Base-by-base conservation (phyloP, 53 echinoderm and acorn worm genomes). In the Crossaster papposus region DNA sequence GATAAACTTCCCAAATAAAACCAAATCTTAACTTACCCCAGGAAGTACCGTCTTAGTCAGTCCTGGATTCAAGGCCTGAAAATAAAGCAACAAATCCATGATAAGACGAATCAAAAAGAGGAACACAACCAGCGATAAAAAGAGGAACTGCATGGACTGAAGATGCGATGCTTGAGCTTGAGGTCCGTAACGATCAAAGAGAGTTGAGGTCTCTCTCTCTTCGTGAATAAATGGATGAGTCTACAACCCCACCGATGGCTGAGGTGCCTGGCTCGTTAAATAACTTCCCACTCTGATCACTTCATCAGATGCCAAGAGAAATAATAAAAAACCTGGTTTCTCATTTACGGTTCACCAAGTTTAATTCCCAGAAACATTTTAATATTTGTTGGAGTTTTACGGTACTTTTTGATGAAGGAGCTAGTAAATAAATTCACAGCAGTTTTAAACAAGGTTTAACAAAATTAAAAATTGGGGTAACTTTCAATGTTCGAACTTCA, bases 51-150 rank as follows among this genome's bases (percentile, higher is more conserved):
- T 90, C 77, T 90, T 84, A 17, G 94, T 90, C 54, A 94, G 81
- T 0, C 90, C 92, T 0, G 94, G 94, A 54, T 94, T 89, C 86
- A 94, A 74, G 22, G 94, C 94, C 94, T 94, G 94, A 28, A 92
- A 89, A 76, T 89, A 80, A 80, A 91, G 52, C 34, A 88, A 62
- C 88, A 88, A 54, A 86, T 81, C 81, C 82, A 90, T 90, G 35
- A n/a, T 70, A 24, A 85, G 79, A 83, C 36, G 9, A 44, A 90
- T n/a, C 53, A 79, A 5, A 54, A 37, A 24, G 3, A 51, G 24
- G 22, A 18, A 51, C 1, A 14, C 24, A 4, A 64, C 22, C 17
- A 1, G 37, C 50, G 22, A n/a, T 78, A n/a, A 51, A 75, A 26
- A 26, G 36, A 51, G 78, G 24, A 35, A 78, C 77, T 76, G 23